phyloP scores from a whole-genome alignment of 92 coral and sea anemone species.

The Zoanthus sansibaricus region DNA sequence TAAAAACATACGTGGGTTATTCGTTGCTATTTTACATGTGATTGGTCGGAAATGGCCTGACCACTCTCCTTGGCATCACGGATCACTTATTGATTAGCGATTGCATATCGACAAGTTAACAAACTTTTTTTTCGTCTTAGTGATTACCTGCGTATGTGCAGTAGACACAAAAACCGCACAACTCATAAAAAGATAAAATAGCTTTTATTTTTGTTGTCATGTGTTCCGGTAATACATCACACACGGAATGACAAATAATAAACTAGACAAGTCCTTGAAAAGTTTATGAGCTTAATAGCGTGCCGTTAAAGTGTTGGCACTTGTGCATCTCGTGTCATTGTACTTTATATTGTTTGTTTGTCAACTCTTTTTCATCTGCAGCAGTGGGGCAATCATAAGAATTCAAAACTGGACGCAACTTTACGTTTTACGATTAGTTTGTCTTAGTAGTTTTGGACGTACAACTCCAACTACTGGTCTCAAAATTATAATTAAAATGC shows the following conservation, averaged over 20 bases:
- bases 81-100: too few relatives aligned
- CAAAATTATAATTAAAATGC: neutral
- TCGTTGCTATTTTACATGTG: too few relatives aligned
- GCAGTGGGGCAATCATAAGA: neutral
- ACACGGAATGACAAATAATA: neutral
- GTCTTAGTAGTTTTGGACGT: neutral
- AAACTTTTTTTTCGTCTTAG: too few relatives aligned
- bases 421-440: neutral
- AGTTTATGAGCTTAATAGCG: neutral
- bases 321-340: neutral
- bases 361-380: neutral
- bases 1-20: too few relatives aligned
- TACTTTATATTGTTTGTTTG: neutral
- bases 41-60: too few relatives aligned
- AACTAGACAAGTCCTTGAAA: conserved; percentile 20
- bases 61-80: too few relatives aligned
- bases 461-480: neutral
- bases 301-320: neutral
- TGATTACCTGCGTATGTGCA: too few relatives aligned
- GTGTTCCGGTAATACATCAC: neutral
- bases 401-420: neutral
- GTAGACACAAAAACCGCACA: too few relatives aligned
- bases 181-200: neutral
- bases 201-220: conserved; percentile 8
- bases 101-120: too few relatives aligned